Evolutionary conservation across 2,888 invertebrate genomes (phyloP), one percentile per base, ranked within the genome.

Genomic region (Nymphalis c-album): DNA sequence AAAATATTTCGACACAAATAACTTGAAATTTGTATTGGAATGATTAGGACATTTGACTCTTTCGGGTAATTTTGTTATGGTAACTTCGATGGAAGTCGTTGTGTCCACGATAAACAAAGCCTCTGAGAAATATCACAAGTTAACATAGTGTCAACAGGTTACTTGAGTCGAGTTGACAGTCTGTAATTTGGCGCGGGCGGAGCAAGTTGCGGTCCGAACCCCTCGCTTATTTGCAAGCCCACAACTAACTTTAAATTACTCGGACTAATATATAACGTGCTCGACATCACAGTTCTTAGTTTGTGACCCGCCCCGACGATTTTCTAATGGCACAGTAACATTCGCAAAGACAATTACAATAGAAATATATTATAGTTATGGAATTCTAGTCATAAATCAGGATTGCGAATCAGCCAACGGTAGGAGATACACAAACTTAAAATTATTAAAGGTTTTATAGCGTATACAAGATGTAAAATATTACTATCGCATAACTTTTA

Each of bases 81-180:
- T 51, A 71, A 64, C 63, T 71, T 73, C 71, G 66, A 76, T 76
- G 79, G 78, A 82, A 83, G 80, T 31, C 6, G 26, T 83, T 81
- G 79, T 79, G 83, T 82, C 80, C 80, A 81, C 78, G 80, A 79
- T 78, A 83, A 84, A 85, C 84, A 72, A 83, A 79, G 78, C 79
- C 80, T 69, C 55, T 59, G 67, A 70, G 85, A 85, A 83, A 79
- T 76, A 78, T 76, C 78, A 78, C 80, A 81, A 86, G 84, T 82
- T 83, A 84, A 84, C 82, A 77, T 77, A 83, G 80, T 84, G 87
- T 87, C 91, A 91, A 90, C 90, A 89, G 90, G 90, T 91, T 88
- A 88, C 90, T 89, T 86, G 88, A 90, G 87, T 83, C 80, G 80
- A 88, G 85, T 85, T 85, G 86, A 85, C 87, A 85, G 87, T 85